Evolutionary conservation across 1,140 invertebrate species (phyloP).

Genomic region (Teleogryllus occipitalis): DNA sequence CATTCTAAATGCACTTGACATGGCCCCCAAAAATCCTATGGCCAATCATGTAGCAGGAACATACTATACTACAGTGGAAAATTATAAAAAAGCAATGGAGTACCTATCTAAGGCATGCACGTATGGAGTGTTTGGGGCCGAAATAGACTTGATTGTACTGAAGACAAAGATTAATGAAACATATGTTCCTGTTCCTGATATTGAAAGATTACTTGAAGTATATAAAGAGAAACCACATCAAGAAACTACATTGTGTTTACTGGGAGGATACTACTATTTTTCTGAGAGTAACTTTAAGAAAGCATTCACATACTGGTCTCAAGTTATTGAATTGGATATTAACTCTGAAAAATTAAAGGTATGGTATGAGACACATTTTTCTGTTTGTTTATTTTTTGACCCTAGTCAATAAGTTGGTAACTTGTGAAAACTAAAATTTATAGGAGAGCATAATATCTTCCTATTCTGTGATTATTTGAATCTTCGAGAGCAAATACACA

Average conservation of each 20-base stretch:
- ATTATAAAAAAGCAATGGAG: background rate
- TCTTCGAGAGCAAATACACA: too few species aligned
- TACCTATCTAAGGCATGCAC: background rate
- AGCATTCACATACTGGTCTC: background rate
- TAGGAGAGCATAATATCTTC: too few species aligned
- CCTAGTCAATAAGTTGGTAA: too few species aligned
- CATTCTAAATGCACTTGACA: constrained; percentile 9
- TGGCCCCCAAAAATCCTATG: constrained; percentile 18
- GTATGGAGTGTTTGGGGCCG: background rate
- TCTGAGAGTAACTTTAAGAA: background rate
- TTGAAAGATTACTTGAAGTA: background rate
- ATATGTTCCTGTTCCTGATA: background rate
- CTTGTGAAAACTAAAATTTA: too few species aligned
- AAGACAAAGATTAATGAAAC: background rate
- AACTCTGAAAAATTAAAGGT: background rate
- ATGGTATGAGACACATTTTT: background rate
- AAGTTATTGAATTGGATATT: background rate
- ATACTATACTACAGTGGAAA: background rate
- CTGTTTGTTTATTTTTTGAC: too few species aligned
- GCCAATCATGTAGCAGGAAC: constrained; percentile 10
- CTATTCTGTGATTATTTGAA: too few species aligned
- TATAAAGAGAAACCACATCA: background rate
- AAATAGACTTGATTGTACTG: background rate
- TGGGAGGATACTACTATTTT: background rate
- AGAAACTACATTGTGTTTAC: background rate